Evolutionary conservation across 2,888 invertebrate species (phyloP).

Genomic region (Girardia tigrina): DNA sequence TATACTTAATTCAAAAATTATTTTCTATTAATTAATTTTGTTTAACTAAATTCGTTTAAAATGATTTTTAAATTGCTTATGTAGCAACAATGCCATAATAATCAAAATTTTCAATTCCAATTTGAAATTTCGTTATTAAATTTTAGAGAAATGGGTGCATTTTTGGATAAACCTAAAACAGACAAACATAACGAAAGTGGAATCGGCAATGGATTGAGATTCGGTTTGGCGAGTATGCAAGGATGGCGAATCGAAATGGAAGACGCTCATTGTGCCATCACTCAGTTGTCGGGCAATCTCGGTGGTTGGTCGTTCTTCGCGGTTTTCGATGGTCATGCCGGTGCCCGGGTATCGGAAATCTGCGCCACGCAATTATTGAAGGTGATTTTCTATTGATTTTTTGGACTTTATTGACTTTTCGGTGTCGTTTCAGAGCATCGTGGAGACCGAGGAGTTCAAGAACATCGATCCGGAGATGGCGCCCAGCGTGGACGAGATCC

Average conservation of each 20-base stretch:
- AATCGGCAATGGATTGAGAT: slow-evolving; percentile 62
- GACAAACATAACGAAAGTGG: slow-evolving; percentile 36
- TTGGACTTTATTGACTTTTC: background rate
- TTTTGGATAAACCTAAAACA: slow-evolving; percentile 38
- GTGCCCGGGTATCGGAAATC: slow-evolving; percentile 70
- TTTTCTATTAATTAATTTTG: too few relatives aligned
- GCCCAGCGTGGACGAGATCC: slow-evolving; percentile 53
- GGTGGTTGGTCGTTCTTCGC: slow-evolving; percentile 70
- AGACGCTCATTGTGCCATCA: slow-evolving; percentile 84
- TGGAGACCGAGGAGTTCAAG: slow-evolving; percentile 70
- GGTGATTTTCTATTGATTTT: background rate
- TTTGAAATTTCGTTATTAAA: background rate
- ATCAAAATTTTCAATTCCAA: background rate
- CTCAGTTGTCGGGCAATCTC: slow-evolving; percentile 57
- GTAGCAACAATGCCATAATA: slow-evolving; percentile 14
- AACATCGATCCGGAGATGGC: slow-evolving; percentile 35
- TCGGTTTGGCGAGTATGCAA: slow-evolving; percentile 68
- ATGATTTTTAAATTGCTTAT: slow-evolving; percentile 9
- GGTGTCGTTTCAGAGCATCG: slow-evolving; percentile 58
- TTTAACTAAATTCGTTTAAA: background rate
- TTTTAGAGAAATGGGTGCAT: slow-evolving; percentile 36
- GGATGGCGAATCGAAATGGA: slow-evolving; percentile 88
- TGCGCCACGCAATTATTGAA: slow-evolving; percentile 62
- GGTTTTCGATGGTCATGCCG: slow-evolving; percentile 97
- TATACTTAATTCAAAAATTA: too few relatives aligned